phyloP scores from a whole-genome alignment of 2,113 vertebrate genomes.

The Tachycineta bicolor region DNA sequence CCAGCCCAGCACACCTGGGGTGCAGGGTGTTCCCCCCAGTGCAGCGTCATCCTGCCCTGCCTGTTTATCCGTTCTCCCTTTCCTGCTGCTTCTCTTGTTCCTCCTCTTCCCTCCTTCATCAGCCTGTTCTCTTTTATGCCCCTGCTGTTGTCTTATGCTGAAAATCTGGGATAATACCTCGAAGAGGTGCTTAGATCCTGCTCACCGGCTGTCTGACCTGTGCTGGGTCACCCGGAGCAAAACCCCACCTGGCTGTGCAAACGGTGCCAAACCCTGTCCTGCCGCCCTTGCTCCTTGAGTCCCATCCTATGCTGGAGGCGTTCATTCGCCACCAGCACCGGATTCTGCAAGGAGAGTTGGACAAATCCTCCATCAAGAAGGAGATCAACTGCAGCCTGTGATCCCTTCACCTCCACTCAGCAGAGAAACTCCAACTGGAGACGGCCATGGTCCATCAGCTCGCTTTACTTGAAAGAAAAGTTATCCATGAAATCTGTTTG shows the following conservation, averaged over 20 bases:
- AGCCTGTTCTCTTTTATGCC: background rate
- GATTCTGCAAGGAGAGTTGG: background rate
- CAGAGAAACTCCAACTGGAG: background rate
- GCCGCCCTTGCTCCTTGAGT: fast-evolving
- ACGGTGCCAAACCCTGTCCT: background rate
- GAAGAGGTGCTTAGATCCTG: background rate
- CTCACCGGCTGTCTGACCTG: background rate
- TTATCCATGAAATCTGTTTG: constrained; percentile 17
- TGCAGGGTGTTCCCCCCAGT: fast-evolving
- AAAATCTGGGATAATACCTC: background rate
- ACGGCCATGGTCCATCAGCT: background rate
- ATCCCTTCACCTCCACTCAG: background rate
- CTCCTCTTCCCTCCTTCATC: background rate
- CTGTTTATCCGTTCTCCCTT: background rate
- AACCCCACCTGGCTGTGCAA: background rate
- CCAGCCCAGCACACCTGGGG: background rate
- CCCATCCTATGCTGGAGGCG: fast-evolving
- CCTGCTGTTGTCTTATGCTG: background rate
- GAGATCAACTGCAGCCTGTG: background rate
- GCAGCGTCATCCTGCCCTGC: background rate
- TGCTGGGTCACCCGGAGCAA: background rate
- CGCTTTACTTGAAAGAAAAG: background rate
- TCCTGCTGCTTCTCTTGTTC: background rate
- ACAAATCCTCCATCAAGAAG: background rate
- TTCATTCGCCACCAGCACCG: background rate